Conservation (phyloP, 2,797 vertebrate species). For the Cossypha polioptera region DNA sequence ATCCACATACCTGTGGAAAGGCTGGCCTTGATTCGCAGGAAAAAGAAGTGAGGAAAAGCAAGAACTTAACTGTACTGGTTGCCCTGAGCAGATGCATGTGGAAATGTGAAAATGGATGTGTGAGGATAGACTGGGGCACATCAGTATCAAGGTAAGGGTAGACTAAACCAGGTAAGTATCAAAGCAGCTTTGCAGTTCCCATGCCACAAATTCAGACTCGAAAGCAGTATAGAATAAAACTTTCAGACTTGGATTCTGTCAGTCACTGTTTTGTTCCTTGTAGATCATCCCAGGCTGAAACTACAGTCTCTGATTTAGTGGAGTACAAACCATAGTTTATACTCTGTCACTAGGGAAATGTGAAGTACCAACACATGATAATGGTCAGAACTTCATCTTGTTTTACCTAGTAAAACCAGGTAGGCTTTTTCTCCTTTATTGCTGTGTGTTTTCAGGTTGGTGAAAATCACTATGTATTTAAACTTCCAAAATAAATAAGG, state of each 20-base stretch:
- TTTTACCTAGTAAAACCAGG: not conserved
- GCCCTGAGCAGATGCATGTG: accelerated
- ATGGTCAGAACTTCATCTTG: not conserved
- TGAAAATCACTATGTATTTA: not conserved
- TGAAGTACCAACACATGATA: not conserved
- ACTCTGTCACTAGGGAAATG: not conserved
- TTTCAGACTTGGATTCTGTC: not conserved
- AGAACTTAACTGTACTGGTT: not conserved
- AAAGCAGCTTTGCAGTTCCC: not conserved
- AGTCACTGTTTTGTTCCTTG: not conserved
- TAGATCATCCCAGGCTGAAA: not conserved
- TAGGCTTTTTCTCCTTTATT: not conserved
- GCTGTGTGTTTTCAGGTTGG: not conserved
- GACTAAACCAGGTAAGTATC: not conserved
- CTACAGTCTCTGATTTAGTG: not conserved
- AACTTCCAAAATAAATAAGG: not conserved
- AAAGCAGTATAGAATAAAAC: not conserved
- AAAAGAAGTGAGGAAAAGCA: not conserved
- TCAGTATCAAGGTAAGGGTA: not conserved
- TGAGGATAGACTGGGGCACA: not conserved
- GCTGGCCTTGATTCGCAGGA: not conserved
- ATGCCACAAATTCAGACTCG: not conserved
- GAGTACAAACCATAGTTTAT: not conserved
- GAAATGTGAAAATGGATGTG: not conserved
- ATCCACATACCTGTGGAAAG: not conserved